Percentiles rank a stretch among this genome's conserved stretches.
Evolutionary conservation across 2,113 vertebrate species (phyloP).

Genomic region (Oceanodroma tethys): DNA sequence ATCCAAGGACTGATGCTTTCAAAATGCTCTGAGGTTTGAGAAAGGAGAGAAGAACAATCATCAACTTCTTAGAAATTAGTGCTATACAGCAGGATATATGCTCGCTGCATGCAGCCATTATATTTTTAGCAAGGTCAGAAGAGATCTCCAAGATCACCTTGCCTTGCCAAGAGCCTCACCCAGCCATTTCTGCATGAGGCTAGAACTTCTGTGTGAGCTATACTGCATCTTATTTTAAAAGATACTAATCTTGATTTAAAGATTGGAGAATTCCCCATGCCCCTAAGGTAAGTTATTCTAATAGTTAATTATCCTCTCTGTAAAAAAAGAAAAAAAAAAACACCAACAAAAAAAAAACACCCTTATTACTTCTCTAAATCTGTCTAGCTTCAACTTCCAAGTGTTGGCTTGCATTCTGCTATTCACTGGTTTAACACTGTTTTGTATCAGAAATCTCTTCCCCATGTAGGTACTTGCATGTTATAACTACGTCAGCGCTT

Average conservation of each 20-base stretch:
- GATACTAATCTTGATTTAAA: conserved; percentile 27
- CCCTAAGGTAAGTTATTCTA: conserved; percentile 22
- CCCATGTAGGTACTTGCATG: background rate
- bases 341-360: background rate
- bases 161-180: conserved; percentile 17
- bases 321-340: background rate
- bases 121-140: background rate
- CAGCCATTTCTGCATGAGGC: background rate
- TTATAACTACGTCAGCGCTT: background rate
- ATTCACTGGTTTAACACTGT: background rate
- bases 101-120: background rate
- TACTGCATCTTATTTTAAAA: background rate
- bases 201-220: background rate
- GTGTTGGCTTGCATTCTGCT: background rate
- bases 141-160: background rate
- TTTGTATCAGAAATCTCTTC: background rate
- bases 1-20: background rate
- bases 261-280: conserved; percentile 7
- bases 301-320: background rate
- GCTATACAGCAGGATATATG: background rate
- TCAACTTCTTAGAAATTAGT: background rate
- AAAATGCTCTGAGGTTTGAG: background rate
- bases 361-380: background rate
- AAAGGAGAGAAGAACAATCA: background rate
- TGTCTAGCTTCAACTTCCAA: background rate